Percentiles rank a stretch among this genome's conserved stretches.
These are phyloP conservation scores for Andrena praecox DNA, from an alignment of 2,888 invertebrate species.

Conservation along the genomic window DNA sequence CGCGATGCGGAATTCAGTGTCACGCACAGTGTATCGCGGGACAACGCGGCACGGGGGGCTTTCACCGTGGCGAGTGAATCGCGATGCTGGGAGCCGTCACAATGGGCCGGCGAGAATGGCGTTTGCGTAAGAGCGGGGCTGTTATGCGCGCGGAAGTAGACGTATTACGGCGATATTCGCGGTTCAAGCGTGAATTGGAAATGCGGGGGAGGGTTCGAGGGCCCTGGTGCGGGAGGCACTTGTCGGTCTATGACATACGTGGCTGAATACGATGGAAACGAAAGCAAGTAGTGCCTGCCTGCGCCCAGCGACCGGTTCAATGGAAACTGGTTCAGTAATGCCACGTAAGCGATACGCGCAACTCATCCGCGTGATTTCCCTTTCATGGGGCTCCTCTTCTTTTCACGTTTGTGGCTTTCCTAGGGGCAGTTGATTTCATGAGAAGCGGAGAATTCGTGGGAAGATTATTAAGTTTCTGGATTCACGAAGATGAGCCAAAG, in stretches of 20 bases:
- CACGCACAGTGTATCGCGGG: constrained; percentile 2
- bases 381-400: too few species aligned
- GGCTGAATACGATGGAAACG: constrained; percentile 15
- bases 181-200: constrained; percentile 46
- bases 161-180: constrained; percentile 51
- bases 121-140: constrained; percentile 45
- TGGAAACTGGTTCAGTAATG: constrained; percentile 16
- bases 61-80: constrained; percentile 40
- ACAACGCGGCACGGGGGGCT: constrained; percentile 10
- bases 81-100: constrained; percentile 13
- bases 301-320: not conserved
- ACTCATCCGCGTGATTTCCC: too few species aligned
- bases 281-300: not conserved
- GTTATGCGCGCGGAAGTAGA: constrained; percentile 51
- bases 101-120: constrained; percentile 35
- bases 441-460: too few species aligned
- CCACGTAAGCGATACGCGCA: not conserved
- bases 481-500: too few species aligned
- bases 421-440: too few species aligned
- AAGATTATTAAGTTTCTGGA: too few species aligned
- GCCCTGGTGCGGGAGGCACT: not conserved
- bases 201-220: constrained; percentile 42
- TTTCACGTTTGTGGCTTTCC: too few species aligned
- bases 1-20: constrained; percentile 53
- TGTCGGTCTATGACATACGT: constrained; percentile 7